Evolutionary conservation across 2,113 vertebrate species (phyloP).

Genomic region (Rhipidura dahli): DNA sequence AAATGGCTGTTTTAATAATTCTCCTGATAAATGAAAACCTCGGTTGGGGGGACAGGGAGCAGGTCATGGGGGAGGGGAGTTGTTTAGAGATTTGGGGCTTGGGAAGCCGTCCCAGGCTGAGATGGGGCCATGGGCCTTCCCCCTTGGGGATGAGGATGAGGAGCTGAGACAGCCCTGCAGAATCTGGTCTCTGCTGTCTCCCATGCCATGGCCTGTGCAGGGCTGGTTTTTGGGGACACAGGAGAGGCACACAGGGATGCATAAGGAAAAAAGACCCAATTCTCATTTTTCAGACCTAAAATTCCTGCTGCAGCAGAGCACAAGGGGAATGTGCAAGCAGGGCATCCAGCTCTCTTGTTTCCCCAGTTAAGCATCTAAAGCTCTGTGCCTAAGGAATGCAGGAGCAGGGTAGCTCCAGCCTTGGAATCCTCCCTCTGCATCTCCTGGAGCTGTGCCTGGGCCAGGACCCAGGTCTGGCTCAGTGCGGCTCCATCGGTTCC

Average conservation of each 20-base stretch:
- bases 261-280: neutral
- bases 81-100: slow-evolving; percentile 64
- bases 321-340: neutral
- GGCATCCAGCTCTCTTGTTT: neutral
- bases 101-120: neutral
- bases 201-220: accelerated
- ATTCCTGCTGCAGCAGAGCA: neutral
- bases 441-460: neutral
- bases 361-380: neutral
- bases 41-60: neutral
- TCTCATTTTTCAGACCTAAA: neutral
- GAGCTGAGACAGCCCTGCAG: neutral
- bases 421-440: neutral
- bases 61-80: slow-evolving; percentile 18
- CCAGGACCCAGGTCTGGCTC: neutral
- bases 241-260: neutral
- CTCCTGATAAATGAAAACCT: slow-evolving; percentile 71
- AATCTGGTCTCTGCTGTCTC: neutral
- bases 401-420: neutral
- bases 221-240: neutral
- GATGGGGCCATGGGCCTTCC: neutral
- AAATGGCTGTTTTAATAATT: slow-evolving; percentile 79
- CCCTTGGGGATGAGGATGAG: neutral
- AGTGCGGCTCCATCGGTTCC: neutral
- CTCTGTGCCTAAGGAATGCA: neutral